These are phyloP conservation scores for Pherbina coryleti DNA, from an alignment of 2,888 invertebrate species.

Conservation along the genomic window DNA sequence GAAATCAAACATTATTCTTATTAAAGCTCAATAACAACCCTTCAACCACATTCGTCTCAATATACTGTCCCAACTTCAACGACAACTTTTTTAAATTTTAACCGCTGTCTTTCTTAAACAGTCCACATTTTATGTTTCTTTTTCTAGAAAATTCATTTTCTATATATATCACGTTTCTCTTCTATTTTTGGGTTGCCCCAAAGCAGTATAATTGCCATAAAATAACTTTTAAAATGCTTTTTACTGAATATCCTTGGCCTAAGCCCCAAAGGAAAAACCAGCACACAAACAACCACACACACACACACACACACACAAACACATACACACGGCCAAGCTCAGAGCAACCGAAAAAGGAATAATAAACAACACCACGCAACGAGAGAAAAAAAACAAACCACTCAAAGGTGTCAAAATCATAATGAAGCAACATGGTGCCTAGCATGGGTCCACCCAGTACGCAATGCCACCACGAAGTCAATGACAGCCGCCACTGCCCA, in stretches of 20 bases:
- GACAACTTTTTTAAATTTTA: background rate
- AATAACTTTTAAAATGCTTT: slow-evolving; percentile 66
- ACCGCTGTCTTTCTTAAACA: background rate
- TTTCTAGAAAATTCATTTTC: background rate
- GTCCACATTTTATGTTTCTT: background rate
- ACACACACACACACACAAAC: slow-evolving; percentile 23
- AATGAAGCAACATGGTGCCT: slow-evolving; percentile 41
- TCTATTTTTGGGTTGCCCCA: slow-evolving; percentile 49
- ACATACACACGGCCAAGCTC: slow-evolving; percentile 33
- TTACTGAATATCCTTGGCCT: slow-evolving; percentile 58
- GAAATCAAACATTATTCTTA: too few species aligned
- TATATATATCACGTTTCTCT: slow-evolving; percentile 1
- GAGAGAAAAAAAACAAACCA: background rate
- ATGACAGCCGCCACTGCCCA: background rate
- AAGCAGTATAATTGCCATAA: slow-evolving; percentile 66
- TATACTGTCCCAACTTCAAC: background rate
- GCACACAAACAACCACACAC: slow-evolving; percentile 14
- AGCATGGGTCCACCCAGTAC: background rate
- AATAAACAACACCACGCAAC: slow-evolving; percentile 1
- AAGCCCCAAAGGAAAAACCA: background rate
- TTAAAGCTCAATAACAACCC: too few species aligned
- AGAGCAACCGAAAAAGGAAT: slow-evolving; percentile 15
- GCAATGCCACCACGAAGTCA: background rate
- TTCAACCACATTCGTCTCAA: too few species aligned
- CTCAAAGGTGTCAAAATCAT: slow-evolving; percentile 55